Base-by-base conservation (phyloP, 2,888 invertebrate genomes). In the Xylocampa areola region DNA sequence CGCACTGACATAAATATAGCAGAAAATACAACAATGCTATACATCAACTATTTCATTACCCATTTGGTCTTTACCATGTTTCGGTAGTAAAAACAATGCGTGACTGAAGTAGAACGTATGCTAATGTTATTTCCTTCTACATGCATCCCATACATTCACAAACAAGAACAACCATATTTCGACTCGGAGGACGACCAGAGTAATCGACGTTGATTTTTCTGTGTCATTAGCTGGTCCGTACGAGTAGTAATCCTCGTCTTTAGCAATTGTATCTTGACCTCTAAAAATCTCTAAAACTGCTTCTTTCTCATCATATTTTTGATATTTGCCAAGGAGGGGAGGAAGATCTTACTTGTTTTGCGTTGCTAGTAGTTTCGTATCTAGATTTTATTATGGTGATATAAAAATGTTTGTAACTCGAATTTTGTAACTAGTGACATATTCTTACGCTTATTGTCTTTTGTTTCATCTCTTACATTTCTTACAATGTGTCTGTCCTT, bases 121-220 rank as follows among this genome's bases (percentile, higher is more conserved):
- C 4, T 25, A 16, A 36, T 19, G 14, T 51, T 36, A 44, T 49
- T 25, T 19, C 7, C 8, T 11, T 36, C 10, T 6, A 14, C 23
- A 13, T 52, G 27, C 33, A 27, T 35, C 11, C 19, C 13, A 5
- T 32, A 37, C 29, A 10, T 11, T 35, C 29, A 23, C 23, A 47
- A 63, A 58, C 41, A 50, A 35, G 23, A 44, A 29, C n/a, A 35
- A 8, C 10, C 14, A 58, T 52, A 63, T 49, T 23, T 68, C 14
- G 21, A 44, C 13, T 1, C 16, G 23, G 10, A 44, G 25, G n/a
- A 17, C 27, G 19, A 52, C 29, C n/a, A 49, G 13, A 53, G 53
- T 44, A 37, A 50, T 41, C 40, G 32, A 11, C 41, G 43, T 41
- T 51, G 64, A 53, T 48, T 59, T 68, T 71, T 60, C 48, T 51